Evolutionary conservation across 2,797 vertebrate species (phyloP), one percentile per base, ranked within the genome.

Genomic region (Triplophysa bombifrons): DNA sequence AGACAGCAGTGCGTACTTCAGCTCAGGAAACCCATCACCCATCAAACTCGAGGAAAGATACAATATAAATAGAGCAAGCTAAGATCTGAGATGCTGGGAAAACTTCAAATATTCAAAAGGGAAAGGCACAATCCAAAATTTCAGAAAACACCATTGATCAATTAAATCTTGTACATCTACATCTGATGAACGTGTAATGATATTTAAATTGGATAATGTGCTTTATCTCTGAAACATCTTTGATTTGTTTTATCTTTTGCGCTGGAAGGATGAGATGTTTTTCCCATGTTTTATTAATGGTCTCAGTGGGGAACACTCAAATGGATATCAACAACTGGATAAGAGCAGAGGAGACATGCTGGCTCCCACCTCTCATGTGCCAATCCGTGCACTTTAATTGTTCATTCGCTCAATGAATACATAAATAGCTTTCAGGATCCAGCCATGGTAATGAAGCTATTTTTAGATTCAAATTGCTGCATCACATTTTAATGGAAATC

Each of bases 401-500:
- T 93, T 92, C 92, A 91, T 90, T 92, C 91, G 89, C 87, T 88
- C 86, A 87, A 85, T 86, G 90, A 92, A 91, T 93, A 92, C 89
- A 91, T 93, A 93, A 93, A 94, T 91, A 89, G 90, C 89, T 90
- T 84, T 87, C 86, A 85, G 88, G 84, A 88, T 91, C 92, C 90
- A 89, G 87, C 76, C 55, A 74, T 74, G 84, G 91, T 93, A 93
- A 93, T 90, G 87, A 91, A 87, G 90, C 85, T 87, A 91, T 92
- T 88, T 91, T 93, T 93, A 93, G 92, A 86, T 88, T 91, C 88
- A 91, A 92, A 94, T 93, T 93, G 90, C 90, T 79, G 85, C 91
- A 91, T 90, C 87, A 88, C 86, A 91, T 94, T 93, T 87, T 91
- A 91, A 93, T 94, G 92, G 92, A 89, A 91, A 94, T 91, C 82